Evolutionary conservation across 2,113 vertebrate genomes (phyloP).

Genomic region (Cichladusa arquata): DNA sequence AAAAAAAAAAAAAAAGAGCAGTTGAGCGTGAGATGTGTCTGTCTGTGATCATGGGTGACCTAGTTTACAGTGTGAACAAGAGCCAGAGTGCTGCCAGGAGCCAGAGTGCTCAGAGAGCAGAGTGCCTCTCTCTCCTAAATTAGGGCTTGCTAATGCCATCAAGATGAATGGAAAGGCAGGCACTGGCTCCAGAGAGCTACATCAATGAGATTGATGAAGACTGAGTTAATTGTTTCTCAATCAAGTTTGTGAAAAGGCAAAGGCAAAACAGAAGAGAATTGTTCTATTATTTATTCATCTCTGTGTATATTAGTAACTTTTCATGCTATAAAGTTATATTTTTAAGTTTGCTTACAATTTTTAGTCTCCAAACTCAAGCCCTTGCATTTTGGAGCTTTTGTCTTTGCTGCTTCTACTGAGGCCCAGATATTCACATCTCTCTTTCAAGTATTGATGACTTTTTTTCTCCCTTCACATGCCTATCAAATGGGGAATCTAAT

Average conservation of each 20-base stretch:
- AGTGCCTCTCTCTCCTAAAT: background rate
- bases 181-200: background rate
- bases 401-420: background rate
- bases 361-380: background rate
- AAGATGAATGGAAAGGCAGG: background rate
- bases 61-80: background rate
- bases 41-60: background rate
- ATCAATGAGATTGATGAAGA: background rate
- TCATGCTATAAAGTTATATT: background rate
- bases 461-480: background rate
- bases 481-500: background rate
- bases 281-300: background rate
- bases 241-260: background rate
- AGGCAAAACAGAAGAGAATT: background rate
- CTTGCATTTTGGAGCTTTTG: background rate
- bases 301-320: background rate
- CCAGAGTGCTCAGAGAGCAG: background rate
- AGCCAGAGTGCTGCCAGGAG: background rate
- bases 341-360: background rate
- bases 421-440: background rate
- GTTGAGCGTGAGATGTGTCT: background rate
- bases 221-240: background rate
- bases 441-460: background rate
- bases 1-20: background rate
- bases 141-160: background rate